phyloP scores from a whole-genome alignment of 2,113 vertebrate genomes.

The Oncorhynchus masou region DNA sequence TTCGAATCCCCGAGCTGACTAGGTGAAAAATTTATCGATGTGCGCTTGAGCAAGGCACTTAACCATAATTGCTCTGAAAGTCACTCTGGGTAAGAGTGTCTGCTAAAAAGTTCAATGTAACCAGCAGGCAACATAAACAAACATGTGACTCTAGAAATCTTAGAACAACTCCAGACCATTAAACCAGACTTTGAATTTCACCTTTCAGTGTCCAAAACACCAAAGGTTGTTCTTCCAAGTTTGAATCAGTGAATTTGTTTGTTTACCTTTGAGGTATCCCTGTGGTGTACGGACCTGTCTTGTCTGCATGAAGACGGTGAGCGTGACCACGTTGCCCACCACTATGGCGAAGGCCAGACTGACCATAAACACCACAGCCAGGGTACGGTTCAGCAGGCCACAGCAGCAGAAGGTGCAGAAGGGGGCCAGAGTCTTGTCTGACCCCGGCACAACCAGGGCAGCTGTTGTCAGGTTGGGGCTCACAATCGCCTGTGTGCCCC shows the following conservation, averaged over 20 bases:
- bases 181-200: no score
- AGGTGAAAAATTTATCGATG: no score
- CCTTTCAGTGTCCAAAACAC: no score
- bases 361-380: constrained; percentile 77
- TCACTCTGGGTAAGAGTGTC: no score
- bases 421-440: constrained; percentile 48
- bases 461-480: constrained; percentile 56
- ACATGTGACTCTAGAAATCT: no score
- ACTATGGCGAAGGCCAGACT: constrained; percentile 75
- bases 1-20: no score
- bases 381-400: constrained; percentile 63
- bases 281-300: constrained; percentile 77
- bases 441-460: constrained; percentile 14
- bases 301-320: constrained; percentile 77
- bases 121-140: no score
- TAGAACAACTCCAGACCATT: no score
- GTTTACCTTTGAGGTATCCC: constrained; percentile 79
- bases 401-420: constrained; percentile 74
- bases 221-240: no score
- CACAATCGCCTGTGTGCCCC: constrained; percentile 37
- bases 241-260: neutral
- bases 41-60: no score
- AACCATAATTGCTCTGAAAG: no score
- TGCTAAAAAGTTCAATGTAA: no score
- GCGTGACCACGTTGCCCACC: constrained; percentile 76